Base-by-base conservation (phyloP, 2,888 invertebrate genomes). In the Pollenia amentaria region DNA sequence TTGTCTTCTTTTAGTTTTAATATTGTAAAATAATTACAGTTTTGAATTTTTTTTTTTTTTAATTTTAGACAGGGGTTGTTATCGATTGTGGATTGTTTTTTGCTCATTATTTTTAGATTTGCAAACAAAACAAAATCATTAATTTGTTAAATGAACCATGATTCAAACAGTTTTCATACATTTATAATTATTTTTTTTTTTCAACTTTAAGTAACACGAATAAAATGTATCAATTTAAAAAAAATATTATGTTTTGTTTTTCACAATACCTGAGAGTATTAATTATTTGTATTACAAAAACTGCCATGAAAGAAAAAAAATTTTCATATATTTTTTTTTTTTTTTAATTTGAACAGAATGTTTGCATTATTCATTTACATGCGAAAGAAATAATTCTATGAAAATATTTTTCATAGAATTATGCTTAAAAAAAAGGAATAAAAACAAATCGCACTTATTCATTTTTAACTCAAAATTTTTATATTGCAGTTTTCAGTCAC, bases 131-230 rank as follows among this genome's bases (percentile, higher is more conserved):
- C 16, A 55, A 72, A 38, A 48, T 81, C 62, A 86, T 86, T 86
- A 86, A 78, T 64, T 64, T 82, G 78, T 70, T 82, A 64, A 86
- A 86, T 86, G 78, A 79, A 57, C 51, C 86, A 53, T 75, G 29
- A 29, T 75, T 78, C 55, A 6, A 40, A 53, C 51, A 72, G 40
- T 9, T 67, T 67, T 69, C 14, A 21, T 57, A 48, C 67, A 62
- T 70, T 75, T 76, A 55, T 55, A 46, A 48, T 16, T 18, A 18
- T 53, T 51, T 62, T 57, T 46, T 38, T 18, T n/a, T 7, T 38
- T 69, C 65, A 12, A 11, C 38, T n/a, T 57, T n/a, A 44, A 38
- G 14, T 38, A 29, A 29, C 29, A 29, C 29, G 6, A 29, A 29
- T 6, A 29, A 29, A 29, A 29, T 29, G 29, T 29, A 29, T 6